Conservation (phyloP, 37 sponge, comb jelly and placozoan species). For the Dysidea cf. avara region DNA sequence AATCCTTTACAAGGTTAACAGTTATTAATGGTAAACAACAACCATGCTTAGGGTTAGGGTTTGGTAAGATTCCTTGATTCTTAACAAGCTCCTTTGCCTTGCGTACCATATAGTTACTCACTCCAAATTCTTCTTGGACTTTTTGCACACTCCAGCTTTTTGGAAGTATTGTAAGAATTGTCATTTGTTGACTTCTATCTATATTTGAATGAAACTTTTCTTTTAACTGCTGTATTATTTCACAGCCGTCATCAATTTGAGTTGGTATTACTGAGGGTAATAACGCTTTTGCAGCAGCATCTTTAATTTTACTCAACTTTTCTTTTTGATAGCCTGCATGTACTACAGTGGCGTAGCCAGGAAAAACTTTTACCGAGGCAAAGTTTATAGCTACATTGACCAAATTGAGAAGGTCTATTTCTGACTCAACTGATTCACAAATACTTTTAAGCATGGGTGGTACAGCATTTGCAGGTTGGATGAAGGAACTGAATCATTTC, state of each 20-base stretch:
- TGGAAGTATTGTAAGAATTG: constrained; percentile 31
- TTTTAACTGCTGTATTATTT: constrained; percentile 48
- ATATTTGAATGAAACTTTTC: constrained; percentile 27
- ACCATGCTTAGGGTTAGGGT: constrained; percentile 28
- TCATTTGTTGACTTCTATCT: constrained; percentile 25
- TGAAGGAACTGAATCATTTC: no score
- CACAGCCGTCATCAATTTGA: constrained; percentile 13
- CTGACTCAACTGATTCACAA: no score
- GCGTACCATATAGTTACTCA: constrained; percentile 18
- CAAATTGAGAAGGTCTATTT: no score
- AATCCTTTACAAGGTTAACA: constrained; percentile 6
- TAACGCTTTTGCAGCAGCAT: not conserved
- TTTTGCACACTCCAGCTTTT: constrained; percentile 29
- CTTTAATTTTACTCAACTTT: not conserved
- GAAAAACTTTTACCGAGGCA: no score
- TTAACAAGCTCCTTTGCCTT: constrained; percentile 15
- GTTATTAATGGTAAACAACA: constrained; percentile 1
- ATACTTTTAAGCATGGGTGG: no score
- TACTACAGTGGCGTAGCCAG: no score
- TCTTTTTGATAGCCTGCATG: constrained; percentile 9
- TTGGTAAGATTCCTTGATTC: constrained; percentile 12
- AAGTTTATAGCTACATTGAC: no score
- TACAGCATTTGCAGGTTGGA: no score
- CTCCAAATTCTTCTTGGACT: constrained; percentile 35
- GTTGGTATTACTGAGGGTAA: not conserved